Conservation (phyloP, 2,888 invertebrate species). For the Tachina lurida region DNA sequence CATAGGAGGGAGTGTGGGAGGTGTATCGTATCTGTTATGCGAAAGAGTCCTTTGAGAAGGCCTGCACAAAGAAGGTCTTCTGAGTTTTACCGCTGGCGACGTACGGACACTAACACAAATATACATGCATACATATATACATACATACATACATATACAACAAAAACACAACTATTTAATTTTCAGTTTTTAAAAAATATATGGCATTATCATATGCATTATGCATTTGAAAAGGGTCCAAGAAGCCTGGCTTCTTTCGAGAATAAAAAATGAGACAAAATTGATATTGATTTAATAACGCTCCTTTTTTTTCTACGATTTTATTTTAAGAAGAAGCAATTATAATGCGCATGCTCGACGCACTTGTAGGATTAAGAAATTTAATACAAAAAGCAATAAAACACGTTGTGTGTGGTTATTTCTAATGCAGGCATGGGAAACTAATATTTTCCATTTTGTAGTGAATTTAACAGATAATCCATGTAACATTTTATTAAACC, state of each 20-base stretch:
- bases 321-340: not conserved
- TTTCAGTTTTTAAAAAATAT: conserved; percentile 29
- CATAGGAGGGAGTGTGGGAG: too few species aligned
- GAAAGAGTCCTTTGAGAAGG: too few species aligned
- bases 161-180: conserved; percentile 29
- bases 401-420: conserved; percentile 37
- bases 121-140: not conserved
- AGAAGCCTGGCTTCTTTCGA: not conserved
- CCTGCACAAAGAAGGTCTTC: too few species aligned
- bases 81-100: too few species aligned
- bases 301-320: conserved; percentile 15
- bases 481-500: too few species aligned
- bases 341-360: conserved; percentile 63
- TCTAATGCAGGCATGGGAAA: conserved; percentile 34
- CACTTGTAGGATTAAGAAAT: conserved; percentile 55
- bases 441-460: not conserved
- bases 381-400: conserved; percentile 10
- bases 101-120: not conserved
- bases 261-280: conserved; percentile 46
- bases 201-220: conserved; percentile 19
- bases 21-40: too few species aligned
- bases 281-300: conserved; percentile 45
- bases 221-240: not conserved
- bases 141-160: not conserved
- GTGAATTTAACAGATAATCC: too few species aligned